A percentile compares a stretch with the other conserved stretches of the same genome.
Evolutionary conservation across 2,888 invertebrate genomes (phyloP).

Genomic region (Apamea crenata): DNA sequence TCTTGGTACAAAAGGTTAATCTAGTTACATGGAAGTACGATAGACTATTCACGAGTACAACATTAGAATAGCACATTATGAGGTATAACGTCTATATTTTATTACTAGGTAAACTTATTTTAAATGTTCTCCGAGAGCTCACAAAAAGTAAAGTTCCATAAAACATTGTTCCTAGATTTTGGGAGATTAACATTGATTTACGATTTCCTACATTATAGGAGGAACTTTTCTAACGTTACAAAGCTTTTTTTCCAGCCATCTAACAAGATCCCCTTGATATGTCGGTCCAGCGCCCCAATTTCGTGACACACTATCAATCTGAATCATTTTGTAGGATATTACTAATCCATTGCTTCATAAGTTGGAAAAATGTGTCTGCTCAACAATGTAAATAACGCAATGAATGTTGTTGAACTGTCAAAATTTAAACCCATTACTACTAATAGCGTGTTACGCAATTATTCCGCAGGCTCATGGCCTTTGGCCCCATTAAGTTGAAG

Average conservation of each 20-base stretch:
- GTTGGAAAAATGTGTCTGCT: too few relatives aligned
- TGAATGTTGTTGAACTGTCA: too few relatives aligned
- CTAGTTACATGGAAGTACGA: conserved; percentile 56
- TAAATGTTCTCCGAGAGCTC: not conserved
- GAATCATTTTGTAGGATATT: too few relatives aligned
- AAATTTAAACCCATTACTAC: too few relatives aligned
- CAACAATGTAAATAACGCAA: too few relatives aligned
- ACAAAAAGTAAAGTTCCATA: conserved; percentile 1
- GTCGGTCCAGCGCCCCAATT: not conserved
- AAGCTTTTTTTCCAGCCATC: not conserved
- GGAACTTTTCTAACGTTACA: not conserved
- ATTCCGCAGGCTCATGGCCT: too few relatives aligned
- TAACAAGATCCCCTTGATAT: conserved; percentile 14
- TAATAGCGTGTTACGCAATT: too few relatives aligned
- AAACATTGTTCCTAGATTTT: not conserved
- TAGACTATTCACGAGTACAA: conserved; percentile 32
- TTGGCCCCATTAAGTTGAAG: not conserved
- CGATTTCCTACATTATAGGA: not conserved
- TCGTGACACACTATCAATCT: too few relatives aligned
- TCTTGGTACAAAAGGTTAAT: conserved; percentile 60
- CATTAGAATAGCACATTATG: conserved; percentile 40
- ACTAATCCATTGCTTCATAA: too few relatives aligned
- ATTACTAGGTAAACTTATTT: conserved; percentile 13
- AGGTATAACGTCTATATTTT: conserved; percentile 38
- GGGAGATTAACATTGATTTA: not conserved